Percentiles rank a stretch among this genome's conserved stretches.
phyloP scores from a whole-genome alignment of 1,140 invertebrate species.

The Brachionus rotundiformis region DNA sequence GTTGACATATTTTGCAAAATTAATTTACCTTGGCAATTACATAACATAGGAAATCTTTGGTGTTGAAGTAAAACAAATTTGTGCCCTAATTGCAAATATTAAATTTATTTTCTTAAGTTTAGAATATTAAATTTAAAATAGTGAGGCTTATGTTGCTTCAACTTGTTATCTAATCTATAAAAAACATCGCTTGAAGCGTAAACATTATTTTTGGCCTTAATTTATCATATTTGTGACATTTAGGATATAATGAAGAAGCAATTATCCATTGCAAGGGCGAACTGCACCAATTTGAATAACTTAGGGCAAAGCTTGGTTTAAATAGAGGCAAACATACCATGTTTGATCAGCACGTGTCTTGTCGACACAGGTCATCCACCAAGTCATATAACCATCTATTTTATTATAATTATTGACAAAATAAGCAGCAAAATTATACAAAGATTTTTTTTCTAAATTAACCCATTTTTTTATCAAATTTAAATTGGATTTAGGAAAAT shows the following conservation, averaged over 20 bases:
- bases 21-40: slow-evolving; percentile 15
- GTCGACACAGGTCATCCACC: not conserved
- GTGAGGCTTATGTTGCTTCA: too few species aligned
- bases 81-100: not conserved
- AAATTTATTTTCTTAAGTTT: not conserved
- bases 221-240: not conserved
- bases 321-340: not conserved
- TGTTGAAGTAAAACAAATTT: slow-evolving; percentile 20
- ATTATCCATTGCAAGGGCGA: not conserved
- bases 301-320: not conserved
- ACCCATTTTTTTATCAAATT: not conserved
- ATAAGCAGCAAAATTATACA: not conserved
- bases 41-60: not conserved
- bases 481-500: slow-evolving; percentile 19
- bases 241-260: not conserved
- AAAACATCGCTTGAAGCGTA: not conserved
- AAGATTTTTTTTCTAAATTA: not conserved
- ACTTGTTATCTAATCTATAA: not conserved
- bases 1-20: not conserved
- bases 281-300: not conserved
- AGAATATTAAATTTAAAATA: not conserved
- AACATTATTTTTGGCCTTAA: not conserved
- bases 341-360: not conserved
- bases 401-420: not conserved
- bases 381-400: too few species aligned